Percentiles rank a stretch among this genome's conserved stretches.
Conservation (phyloP, 2,113 vertebrate species). For the Perca flavescens region DNA sequence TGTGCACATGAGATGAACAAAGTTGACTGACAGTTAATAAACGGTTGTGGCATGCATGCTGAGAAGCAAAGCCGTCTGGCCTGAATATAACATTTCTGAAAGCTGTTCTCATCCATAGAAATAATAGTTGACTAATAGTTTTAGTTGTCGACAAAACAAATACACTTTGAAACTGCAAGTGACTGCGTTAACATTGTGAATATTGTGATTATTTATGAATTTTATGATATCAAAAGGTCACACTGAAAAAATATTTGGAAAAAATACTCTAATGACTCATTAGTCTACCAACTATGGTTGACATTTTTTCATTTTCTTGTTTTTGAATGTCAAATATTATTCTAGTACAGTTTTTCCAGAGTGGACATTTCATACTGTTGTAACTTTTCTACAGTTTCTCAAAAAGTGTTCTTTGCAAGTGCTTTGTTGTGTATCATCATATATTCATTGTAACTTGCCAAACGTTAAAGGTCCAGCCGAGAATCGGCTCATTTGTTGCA, state of each 20-base stretch:
- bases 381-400: slow-evolving; percentile 78
- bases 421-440: slow-evolving; percentile 54
- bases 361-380: slow-evolving; percentile 69
- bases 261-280: background rate
- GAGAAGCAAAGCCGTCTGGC: slow-evolving; percentile 29
- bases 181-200: background rate
- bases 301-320: slow-evolving; percentile 42
- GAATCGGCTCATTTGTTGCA: slow-evolving; percentile 40
- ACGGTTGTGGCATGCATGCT: slow-evolving; percentile 50
- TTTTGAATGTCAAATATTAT: slow-evolving; percentile 50
- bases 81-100: slow-evolving; percentile 23
- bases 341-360: slow-evolving; percentile 40
- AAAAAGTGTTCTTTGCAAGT: slow-evolving; percentile 71
- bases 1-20: slow-evolving; percentile 57
- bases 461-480: slow-evolving; percentile 32
- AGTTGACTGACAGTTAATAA: slow-evolving; percentile 66
- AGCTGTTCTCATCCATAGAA: slow-evolving; percentile 29
- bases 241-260: slow-evolving; percentile 1
- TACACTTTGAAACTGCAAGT: slow-evolving; percentile 29
- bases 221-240: slow-evolving; percentile 23
- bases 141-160: slow-evolving; percentile 23
- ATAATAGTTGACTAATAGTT: slow-evolving; percentile 21
- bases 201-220: slow-evolving; percentile 50
- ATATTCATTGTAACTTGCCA: slow-evolving; percentile 48
- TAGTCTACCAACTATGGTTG: background rate